These are phyloP conservation scores for Tragulus kanchil DNA, from an alignment of 2,113 vertebrate genomes.

Conservation along the genomic window DNA sequence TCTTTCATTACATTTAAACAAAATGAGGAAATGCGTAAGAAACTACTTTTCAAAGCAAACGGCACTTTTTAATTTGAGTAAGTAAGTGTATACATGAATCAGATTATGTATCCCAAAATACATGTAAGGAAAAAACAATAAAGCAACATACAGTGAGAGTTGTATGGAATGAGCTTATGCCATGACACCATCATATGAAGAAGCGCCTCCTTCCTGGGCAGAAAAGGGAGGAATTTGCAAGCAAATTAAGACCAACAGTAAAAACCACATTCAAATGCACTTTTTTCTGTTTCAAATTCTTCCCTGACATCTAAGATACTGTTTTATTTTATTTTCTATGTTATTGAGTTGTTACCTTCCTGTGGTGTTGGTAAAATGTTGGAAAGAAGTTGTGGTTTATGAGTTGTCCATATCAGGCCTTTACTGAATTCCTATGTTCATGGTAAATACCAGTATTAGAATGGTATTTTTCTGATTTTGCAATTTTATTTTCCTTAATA, in stretches of 20 bases:
- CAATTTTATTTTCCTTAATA: conserved; percentile 42
- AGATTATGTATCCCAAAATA: not conserved
- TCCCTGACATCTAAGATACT: not conserved
- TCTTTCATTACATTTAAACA: conserved; percentile 50
- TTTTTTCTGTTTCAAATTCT: not conserved
- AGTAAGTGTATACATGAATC: not conserved
- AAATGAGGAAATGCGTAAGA: conserved; percentile 11
- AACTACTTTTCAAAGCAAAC: conserved; percentile 27
- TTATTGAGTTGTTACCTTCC: conserved; percentile 34
- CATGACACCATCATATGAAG: not conserved
- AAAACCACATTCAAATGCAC: not conserved
- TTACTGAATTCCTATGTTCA: not conserved
- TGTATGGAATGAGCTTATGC: not conserved
- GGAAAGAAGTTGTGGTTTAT: conserved; percentile 44
- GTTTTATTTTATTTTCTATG: not conserved
- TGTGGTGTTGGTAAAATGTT: conserved; percentile 43
- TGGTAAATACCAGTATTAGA: conserved; percentile 29
- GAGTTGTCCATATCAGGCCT: conserved; percentile 38
- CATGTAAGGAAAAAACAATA: not conserved
- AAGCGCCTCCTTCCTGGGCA: not conserved
- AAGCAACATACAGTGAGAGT: not conserved
- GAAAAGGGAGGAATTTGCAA: not conserved
- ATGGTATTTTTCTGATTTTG: conserved; percentile 13
- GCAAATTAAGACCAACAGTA: not conserved
- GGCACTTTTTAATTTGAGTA: not conserved